Conservation (phyloP, 2,888 invertebrate genomes). For the Sarcophaga variegata region DNA sequence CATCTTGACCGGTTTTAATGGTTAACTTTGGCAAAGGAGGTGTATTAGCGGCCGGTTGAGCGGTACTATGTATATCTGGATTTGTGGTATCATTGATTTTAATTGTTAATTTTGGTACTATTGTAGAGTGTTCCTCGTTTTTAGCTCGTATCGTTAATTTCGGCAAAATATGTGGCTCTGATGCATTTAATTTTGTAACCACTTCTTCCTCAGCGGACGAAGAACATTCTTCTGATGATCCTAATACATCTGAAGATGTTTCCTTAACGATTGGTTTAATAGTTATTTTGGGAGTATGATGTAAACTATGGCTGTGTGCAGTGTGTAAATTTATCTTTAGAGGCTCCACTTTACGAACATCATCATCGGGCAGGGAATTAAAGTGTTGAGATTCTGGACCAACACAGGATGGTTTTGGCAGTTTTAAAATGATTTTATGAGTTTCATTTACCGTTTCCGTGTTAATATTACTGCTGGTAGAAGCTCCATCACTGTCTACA, state of each 20-base stretch:
- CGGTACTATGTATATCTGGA: slow-evolving; percentile 40
- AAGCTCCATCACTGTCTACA: slow-evolving; percentile 23
- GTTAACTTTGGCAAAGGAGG: slow-evolving; percentile 84
- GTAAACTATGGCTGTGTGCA: slow-evolving; percentile 73
- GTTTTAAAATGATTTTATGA: slow-evolving; percentile 71
- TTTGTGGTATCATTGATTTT: slow-evolving; percentile 77
- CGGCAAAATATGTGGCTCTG: slow-evolving; percentile 80
- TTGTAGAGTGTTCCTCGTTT: slow-evolving; percentile 77
- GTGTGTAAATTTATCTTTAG: slow-evolving; percentile 80
- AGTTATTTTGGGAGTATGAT: slow-evolving; percentile 77
- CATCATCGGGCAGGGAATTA: slow-evolving; percentile 65
- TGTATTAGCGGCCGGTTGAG: slow-evolving; percentile 71
- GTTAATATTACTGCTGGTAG: slow-evolving; percentile 46
- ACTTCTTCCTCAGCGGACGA: slow-evolving; percentile 75
- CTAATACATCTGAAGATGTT: slow-evolving; percentile 70
- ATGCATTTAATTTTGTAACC: slow-evolving; percentile 62
- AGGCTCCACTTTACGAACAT: slow-evolving; percentile 81
- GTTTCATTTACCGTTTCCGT: slow-evolving; percentile 46
- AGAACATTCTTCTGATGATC: slow-evolving; percentile 75
- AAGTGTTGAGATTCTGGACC: slow-evolving; percentile 63
- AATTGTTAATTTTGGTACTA: slow-evolving; percentile 81
- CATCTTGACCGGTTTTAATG: slow-evolving; percentile 82
- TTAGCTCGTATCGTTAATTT: slow-evolving; percentile 80
- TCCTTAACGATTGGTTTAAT: slow-evolving; percentile 78
- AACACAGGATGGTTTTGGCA: slow-evolving; percentile 62